Base-by-base conservation (phyloP, 2,113 vertebrate genomes). In the Heptranchias perlo region DNA sequence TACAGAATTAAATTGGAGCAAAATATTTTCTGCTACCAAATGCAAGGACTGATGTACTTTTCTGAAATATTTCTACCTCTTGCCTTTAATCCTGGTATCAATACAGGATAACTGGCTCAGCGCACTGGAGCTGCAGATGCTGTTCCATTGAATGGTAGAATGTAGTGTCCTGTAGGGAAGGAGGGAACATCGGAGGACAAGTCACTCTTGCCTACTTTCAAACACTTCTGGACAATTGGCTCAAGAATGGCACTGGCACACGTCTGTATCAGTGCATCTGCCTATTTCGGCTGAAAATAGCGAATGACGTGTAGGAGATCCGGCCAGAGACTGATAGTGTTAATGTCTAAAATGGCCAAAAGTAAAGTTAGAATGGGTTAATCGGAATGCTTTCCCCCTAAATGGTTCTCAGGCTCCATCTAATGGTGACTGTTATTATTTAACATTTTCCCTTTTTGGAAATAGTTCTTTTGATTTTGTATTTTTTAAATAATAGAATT, bases 401-500 rank as follows among this genome's bases (percentile, higher is more conserved):
- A 1, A 62, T 93, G 89, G 89, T n/a, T 64, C 58, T 64, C 64
- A 95, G 64, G 47, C 94, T 49, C 94, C 94, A 95, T 95, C 94
- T 95, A 95, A 52, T 95, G 94, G 94, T 67, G 28, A 69, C 7
- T 93, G 7, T 58, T 58, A 58, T 58, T 58, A 58, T 58, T 58
- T 92, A 62, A 61, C 14, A 92, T 21, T 4, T 92, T 93, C 44
- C 5, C 58, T 58, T 93, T 39, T 91, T 58, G 28, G 61, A 47
- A 82, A 23, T 44, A 82, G 13, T 23, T 21, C 23, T 31, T 49
- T 65, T 94, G n/a, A n/a, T n/a, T 67, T 69, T 1, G 35, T 23
- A 67, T 16, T 25, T 73, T 95, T 73, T 49, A 95, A 52, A 73
- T 31, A 52, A 52, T 35, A 52, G 25, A 73, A 54, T 28, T 58